Conservation (phyloP, 1,140 invertebrate species). For the Coboldia fuscipes region DNA sequence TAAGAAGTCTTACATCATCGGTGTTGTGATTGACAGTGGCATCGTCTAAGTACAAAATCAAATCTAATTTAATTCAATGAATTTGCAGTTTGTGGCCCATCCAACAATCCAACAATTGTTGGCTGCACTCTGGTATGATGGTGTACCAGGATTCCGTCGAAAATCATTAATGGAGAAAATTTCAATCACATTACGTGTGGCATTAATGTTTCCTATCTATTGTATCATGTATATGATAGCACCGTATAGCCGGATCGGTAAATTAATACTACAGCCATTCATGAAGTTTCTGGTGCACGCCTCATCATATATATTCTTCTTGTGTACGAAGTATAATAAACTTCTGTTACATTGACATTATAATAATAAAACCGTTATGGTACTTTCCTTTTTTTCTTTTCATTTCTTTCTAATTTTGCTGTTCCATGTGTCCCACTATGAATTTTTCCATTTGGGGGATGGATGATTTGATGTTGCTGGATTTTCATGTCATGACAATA, state of each 20-base stretch:
- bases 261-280: conserved; percentile 70
- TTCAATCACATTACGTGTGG: conserved; percentile 49
- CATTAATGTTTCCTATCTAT: conserved; percentile 67
- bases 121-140: conserved; percentile 81
- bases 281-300: conserved; percentile 89
- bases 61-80: not conserved
- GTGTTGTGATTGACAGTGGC: not conserved
- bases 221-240: conserved; percentile 61
- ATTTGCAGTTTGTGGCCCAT: conserved; percentile 67
- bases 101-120: conserved; percentile 82
- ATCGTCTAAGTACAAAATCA: not conserved
- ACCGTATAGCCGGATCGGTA: conserved; percentile 50
- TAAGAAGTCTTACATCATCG: too few species aligned
- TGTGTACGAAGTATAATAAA: conserved; percentile 40
- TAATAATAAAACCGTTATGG: too few species aligned
- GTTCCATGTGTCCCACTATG: not conserved
- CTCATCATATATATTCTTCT: conserved; percentile 77
- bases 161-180: conserved; percentile 45
- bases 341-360: too few species aligned
- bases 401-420: conserved; percentile 1
- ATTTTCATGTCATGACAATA: too few species aligned
- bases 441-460: not conserved
- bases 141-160: conserved; percentile 62
- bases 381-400: not conserved
- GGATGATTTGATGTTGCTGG: not conserved